Percentiles rank a stretch among this genome's conserved stretches.
Evolutionary conservation across 2,888 invertebrate genomes (phyloP).

Genomic region (Scelioninae gen. 2): DNA sequence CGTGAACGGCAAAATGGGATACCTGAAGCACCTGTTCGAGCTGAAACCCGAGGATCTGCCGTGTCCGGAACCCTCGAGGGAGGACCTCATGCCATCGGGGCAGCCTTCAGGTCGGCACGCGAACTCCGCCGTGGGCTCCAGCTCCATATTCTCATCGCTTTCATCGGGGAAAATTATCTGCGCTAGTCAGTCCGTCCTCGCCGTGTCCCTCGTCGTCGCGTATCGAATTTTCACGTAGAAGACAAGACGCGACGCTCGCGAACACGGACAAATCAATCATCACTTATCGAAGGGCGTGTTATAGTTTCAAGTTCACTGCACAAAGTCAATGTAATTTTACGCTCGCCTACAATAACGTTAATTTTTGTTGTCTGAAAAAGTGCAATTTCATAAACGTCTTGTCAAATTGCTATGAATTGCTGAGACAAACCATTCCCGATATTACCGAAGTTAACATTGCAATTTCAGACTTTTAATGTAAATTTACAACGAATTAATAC

Average conservation of each 20-base stretch:
- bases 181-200: constrained; percentile 61
- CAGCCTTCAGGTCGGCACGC: constrained; percentile 72
- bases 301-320: constrained; percentile 12
- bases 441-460: too few relatives aligned
- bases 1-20: constrained; percentile 68
- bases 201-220: constrained; percentile 59
- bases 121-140: constrained; percentile 67
- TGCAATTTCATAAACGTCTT: too few relatives aligned
- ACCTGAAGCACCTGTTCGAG: constrained; percentile 69
- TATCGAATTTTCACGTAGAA: constrained; percentile 70
- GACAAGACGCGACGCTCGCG: constrained; percentile 25
- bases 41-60: constrained; percentile 71
- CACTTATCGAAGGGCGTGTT: constrained; percentile 4
- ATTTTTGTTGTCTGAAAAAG: too few relatives aligned
- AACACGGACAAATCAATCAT: constrained; percentile 38
- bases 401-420: too few relatives aligned
- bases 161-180: constrained; percentile 63
- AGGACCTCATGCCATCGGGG: constrained; percentile 73
- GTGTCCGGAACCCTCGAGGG: constrained; percentile 70
- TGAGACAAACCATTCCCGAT: too few relatives aligned
- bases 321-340: constrained; percentile 18
- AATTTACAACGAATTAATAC: too few relatives aligned
- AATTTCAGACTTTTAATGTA: too few relatives aligned
- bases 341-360: background rate
- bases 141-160: constrained; percentile 66